phyloP scores from a whole-genome alignment of 1,140 invertebrate species.

The Drosophila prosaltans region DNA sequence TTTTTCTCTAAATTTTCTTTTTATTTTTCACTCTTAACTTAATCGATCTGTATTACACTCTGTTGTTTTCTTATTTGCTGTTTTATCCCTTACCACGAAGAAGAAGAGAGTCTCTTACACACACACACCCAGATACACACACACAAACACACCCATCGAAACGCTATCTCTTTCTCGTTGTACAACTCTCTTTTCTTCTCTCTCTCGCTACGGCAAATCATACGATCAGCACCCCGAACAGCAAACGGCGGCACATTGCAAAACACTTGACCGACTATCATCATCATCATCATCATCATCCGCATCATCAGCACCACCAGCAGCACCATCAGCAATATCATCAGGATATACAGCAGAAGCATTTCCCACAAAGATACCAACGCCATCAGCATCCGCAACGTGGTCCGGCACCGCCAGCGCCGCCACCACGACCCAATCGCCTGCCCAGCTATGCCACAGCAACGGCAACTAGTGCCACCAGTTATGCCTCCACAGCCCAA shows the following conservation, averaged over 20 bases:
- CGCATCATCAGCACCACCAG: conserved; percentile 32
- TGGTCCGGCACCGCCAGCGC: background rate
- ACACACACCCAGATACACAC: conserved; percentile 24
- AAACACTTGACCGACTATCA: conserved; percentile 70
- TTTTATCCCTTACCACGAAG: background rate
- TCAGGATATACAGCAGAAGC: conserved; percentile 7
- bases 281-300: conserved; percentile 40
- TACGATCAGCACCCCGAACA: conserved; percentile 80
- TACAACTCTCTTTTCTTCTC: conserved; percentile 78
- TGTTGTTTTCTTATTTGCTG: conserved; percentile 2
- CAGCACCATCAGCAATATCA: conserved; percentile 23
- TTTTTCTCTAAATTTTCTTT: background rate
- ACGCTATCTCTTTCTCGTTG: conserved; percentile 79
- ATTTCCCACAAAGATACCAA: conserved; percentile 16
- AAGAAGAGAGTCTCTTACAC: conserved; percentile 42
- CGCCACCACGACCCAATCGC: conserved; percentile 32
- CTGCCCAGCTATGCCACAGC: conserved; percentile 72
- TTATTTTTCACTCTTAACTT: background rate
- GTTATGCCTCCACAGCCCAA: conserved; percentile 69
- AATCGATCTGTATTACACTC: conserved; percentile 16
- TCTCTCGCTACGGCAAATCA: conserved; percentile 64
- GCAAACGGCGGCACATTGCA: conserved; percentile 82
- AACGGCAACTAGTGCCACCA: conserved; percentile 70
- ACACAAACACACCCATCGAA: conserved; percentile 44
- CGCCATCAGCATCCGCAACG: conserved; percentile 4